Conservation (phyloP, 2,888 invertebrate genomes). For the Sarcophaga variegata region DNA sequence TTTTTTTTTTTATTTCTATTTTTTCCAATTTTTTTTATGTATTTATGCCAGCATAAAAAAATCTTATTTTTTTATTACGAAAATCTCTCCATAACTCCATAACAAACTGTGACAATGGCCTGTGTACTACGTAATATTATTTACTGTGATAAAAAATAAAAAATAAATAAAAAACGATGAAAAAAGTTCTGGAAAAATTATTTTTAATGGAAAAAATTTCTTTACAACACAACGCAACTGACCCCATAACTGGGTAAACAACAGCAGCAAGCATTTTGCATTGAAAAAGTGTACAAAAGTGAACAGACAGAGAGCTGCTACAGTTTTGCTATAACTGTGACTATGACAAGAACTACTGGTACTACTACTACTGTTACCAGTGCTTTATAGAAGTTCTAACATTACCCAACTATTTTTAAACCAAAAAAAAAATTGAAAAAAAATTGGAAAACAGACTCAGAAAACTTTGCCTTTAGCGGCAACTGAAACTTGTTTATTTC, state of each 20-base stretch:
- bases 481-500: conserved; percentile 68
- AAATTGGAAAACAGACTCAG: background rate
- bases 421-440: conserved; percentile 2
- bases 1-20: background rate
- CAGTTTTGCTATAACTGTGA: conserved; percentile 20
- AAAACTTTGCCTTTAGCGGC: conserved; percentile 58
- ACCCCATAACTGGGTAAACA: conserved; percentile 56
- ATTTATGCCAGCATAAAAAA: conserved; percentile 19
- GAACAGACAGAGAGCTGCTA: background rate
- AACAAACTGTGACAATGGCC: conserved; percentile 60
- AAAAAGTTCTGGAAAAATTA: conserved; percentile 34
- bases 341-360: conserved; percentile 35
- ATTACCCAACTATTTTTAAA: conserved; percentile 39
- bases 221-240: conserved; percentile 44
- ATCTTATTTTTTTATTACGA: conserved; percentile 5
- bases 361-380: conserved; percentile 19
- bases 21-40: background rate
- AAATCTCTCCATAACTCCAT: conserved; percentile 47
- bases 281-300: background rate
- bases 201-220: conserved; percentile 37
- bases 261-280: background rate
- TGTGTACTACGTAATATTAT: conserved; percentile 45
- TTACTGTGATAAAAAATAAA: conserved; percentile 43
- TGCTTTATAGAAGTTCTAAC: conserved; percentile 13
- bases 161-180: background rate